phyloP scores from a whole-genome alignment of 2,888 invertebrate genomes.

The Parascotia fuliginaria region DNA sequence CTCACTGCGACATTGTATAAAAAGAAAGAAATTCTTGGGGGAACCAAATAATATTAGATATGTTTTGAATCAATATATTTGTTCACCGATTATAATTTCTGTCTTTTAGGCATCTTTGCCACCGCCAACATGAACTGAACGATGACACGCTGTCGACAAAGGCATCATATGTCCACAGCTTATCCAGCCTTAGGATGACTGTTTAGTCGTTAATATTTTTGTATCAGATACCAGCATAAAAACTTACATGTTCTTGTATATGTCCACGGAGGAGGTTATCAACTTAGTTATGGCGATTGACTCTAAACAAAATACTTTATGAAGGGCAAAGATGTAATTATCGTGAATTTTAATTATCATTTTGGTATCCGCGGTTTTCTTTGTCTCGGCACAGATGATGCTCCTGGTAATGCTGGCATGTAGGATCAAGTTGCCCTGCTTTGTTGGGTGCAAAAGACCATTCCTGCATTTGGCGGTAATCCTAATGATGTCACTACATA shows the following conservation, averaged over 20 bases:
- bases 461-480: slow-evolving; percentile 56
- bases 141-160: slow-evolving; percentile 44
- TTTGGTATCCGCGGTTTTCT: slow-evolving; percentile 49
- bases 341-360: slow-evolving; percentile 52
- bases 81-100: background rate
- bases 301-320: slow-evolving; percentile 25
- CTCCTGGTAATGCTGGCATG: slow-evolving; percentile 58
- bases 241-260: slow-evolving; percentile 48
- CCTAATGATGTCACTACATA: slow-evolving; percentile 56
- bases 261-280: slow-evolving; percentile 53
- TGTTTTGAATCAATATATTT: too few relatives aligned
- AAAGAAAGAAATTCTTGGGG: too few relatives aligned
- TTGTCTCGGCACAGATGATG: slow-evolving; percentile 49
- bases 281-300: slow-evolving; percentile 35
- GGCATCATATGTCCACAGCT: slow-evolving; percentile 49
- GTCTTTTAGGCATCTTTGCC: slow-evolving; percentile 54
- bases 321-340: slow-evolving; percentile 37
- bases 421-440: slow-evolving; percentile 56
- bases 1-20: too few relatives aligned
- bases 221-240: slow-evolving; percentile 55
- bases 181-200: slow-evolving; percentile 50
- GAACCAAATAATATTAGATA: too few relatives aligned
- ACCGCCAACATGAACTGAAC: slow-evolving; percentile 44
- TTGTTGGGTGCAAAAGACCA: slow-evolving; percentile 56
- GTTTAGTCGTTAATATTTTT: slow-evolving; percentile 63